Base-by-base conservation (phyloP, 2,797 vertebrate genomes). In the Acanthurus leucopareius region DNA sequence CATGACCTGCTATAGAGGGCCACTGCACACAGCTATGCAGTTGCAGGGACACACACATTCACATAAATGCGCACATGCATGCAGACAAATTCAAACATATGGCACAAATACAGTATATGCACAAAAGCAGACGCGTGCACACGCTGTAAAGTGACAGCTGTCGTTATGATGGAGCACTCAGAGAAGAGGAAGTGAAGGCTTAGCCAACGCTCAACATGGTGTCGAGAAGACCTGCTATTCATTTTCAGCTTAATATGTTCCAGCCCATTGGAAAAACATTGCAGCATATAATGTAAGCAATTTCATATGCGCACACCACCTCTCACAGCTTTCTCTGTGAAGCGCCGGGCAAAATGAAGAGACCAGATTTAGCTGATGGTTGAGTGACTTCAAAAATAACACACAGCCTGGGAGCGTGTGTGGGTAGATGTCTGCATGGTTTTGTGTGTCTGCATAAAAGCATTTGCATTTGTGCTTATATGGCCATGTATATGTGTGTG, bases 231-330 rank as follows among this genome's bases (percentile, higher is more conserved):
- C 92, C 92, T 83, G 91, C 93, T 92, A 94, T 95, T 95, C 93
- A 94, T 94, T 95, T 94, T 92, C 91, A 87, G 91, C 93, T 94
- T 94, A 94, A 95, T 94, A 93, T 92, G 94, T 94, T 94, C 93
- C 94, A 93, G 91, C 88, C 92, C 93, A 93, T 94, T 94, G 93
- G 92, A 92, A 94, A 94, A 95, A 94, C 93, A 94, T 92, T 92
- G 92, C 89, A 88, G 90, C 92, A 92, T 91, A 94, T 94, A 94
- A 94, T 94, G 93, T 93, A 92, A 91, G 92, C 91, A 93, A 93
- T 93, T 92, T 93, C 91, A 90, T 86, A 89, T 87, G 88, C 88
- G 79, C 87, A 70, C 89, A 72, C 80, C 68, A 63, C 80, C 87
- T 82, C 86, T 90, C 91, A 75, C 92, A 83, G 90, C 85, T 86